phyloP scores from a whole-genome alignment of 2,888 invertebrate species.

The Athalia rosae region DNA sequence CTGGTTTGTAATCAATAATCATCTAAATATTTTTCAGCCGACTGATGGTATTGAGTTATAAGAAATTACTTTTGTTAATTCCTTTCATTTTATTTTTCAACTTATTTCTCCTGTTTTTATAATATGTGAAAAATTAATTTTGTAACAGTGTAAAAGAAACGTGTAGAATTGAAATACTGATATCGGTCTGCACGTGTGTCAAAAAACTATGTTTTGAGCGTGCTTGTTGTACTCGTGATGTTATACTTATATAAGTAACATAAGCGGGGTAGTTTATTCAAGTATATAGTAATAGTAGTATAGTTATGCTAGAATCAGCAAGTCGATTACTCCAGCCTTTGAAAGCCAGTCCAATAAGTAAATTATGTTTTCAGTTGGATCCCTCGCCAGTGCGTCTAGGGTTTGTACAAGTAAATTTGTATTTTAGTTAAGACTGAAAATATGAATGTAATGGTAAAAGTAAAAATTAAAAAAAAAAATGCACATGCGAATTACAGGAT shows the following conservation, averaged over 20 bases:
- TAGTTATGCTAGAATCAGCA: neutral
- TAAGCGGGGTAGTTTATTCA: conserved; percentile 5
- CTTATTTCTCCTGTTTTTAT: no score
- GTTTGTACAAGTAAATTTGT: neutral
- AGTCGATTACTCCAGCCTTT: conserved; percentile 34
- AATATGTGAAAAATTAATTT: no score
- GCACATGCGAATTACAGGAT: neutral
- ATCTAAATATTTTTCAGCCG: neutral
- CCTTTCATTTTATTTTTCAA: no score
- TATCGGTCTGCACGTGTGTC: neutral
- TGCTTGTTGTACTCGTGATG: neutral
- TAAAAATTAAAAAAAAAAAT: neutral
- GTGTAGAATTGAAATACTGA: neutral
- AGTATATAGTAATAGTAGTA: neutral
- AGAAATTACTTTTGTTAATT: neutral
- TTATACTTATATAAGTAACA: neutral
- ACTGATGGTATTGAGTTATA: neutral
- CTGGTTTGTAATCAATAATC: neutral
- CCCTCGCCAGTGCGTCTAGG: neutral
- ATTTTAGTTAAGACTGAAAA: neutral
- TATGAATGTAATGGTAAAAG: neutral
- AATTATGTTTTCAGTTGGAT: conserved; percentile 15
- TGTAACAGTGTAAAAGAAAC: neutral
- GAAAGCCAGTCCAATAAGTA: conserved; percentile 15
- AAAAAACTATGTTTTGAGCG: conserved; percentile 12